These are phyloP conservation scores for Trachymyrmex cornetzi DNA, from an alignment of 1,140 invertebrate genomes.

Conservation along the genomic window DNA sequence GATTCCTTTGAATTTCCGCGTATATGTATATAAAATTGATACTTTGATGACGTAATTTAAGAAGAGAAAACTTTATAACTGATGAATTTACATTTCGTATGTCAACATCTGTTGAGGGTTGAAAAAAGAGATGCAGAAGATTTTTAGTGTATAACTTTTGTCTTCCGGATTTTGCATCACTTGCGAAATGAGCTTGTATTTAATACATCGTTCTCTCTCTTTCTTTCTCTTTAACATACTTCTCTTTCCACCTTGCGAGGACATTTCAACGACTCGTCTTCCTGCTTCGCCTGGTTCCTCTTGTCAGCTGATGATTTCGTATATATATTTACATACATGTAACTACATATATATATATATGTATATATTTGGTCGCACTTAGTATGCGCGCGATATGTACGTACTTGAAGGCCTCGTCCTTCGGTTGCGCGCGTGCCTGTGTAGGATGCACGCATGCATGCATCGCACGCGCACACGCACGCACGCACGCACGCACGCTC, in stretches of 20 bases:
- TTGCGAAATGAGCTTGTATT: background rate
- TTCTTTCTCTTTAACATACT: background rate
- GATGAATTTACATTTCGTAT: background rate
- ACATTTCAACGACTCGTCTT: constrained; percentile 46
- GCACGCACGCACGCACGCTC: background rate
- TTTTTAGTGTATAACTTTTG: background rate
- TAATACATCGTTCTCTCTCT: constrained; percentile 48
- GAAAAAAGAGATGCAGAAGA: background rate
- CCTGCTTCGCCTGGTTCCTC: constrained; percentile 65
- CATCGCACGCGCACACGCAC: background rate
- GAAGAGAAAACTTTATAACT: background rate
- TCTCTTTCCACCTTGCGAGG: background rate
- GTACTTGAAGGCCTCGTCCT: constrained; percentile 78
- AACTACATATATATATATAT: background rate
- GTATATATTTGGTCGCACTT: constrained; percentile 18
- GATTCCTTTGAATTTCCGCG: background rate
- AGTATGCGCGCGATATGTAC: constrained; percentile 48
- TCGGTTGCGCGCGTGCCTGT: constrained; percentile 54
- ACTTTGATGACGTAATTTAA: background rate
- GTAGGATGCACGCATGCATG: constrained; percentile 15
- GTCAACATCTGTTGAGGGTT: background rate
- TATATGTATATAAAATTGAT: background rate
- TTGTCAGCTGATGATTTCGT: constrained; percentile 74
- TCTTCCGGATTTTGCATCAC: background rate
- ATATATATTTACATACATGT: background rate